Percentiles rank a stretch among this genome's conserved stretches.
These are phyloP conservation scores for Tenebrio molitor DNA, from an alignment of 1,140 invertebrate species.

Conservation along the genomic window DNA sequence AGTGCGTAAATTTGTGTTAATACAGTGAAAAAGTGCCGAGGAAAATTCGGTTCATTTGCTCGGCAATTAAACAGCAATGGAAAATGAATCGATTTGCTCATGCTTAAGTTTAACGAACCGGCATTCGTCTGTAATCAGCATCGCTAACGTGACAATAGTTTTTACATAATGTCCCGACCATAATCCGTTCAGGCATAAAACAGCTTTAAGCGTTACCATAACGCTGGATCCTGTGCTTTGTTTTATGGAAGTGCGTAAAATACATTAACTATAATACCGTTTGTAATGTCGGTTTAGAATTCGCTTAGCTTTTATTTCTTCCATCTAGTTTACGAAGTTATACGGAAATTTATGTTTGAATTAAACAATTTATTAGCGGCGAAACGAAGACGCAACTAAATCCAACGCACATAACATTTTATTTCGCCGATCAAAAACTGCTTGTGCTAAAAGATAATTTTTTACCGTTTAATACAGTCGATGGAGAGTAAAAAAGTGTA, in stretches of 20 bases:
- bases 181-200: constrained; percentile 9
- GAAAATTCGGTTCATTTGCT: background rate
- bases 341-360: constrained; percentile 24
- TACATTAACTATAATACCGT: constrained; percentile 13
- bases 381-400: background rate
- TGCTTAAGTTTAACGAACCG: background rate
- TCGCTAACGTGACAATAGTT: background rate
- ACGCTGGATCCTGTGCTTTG: constrained; percentile 15
- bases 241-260: constrained; percentile 32
- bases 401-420: too few species aligned
- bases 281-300: constrained; percentile 12
- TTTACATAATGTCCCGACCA: constrained; percentile 10
- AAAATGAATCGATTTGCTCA: background rate
- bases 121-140: too few species aligned
- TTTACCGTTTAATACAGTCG: background rate
- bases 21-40: background rate
- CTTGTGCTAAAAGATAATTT: constrained; percentile 7
- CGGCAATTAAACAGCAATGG: background rate
- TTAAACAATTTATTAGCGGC: constrained; percentile 15
- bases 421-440: background rate
- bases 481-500: constrained; percentile 6
- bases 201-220: background rate
- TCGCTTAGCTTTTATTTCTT: constrained; percentile 27
- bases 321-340: constrained; percentile 9
- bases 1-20: constrained; percentile 16